phyloP scores from a whole-genome alignment of 2,797 vertebrate species.

The Cygnus olor region DNA sequence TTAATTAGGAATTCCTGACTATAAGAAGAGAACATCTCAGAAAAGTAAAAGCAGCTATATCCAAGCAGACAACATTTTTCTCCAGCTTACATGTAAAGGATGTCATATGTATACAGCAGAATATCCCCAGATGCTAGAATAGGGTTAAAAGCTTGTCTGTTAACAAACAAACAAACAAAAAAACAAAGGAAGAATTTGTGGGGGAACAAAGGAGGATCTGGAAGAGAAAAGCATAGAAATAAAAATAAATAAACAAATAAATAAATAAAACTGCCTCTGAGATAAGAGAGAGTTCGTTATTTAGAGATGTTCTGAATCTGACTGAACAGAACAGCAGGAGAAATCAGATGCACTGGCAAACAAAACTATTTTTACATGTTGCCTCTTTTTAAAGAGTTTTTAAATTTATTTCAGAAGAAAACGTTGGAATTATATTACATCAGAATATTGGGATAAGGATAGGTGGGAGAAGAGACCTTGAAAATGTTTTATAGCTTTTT shows the following conservation, averaged over 20 bases:
- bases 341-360: not conserved
- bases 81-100: not conserved
- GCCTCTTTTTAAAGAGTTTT: not conserved
- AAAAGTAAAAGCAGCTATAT: not conserved
- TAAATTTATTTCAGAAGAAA: not conserved
- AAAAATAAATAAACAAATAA: too few species aligned
- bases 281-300: not conserved
- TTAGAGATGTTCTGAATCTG: not conserved
- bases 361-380: not conserved
- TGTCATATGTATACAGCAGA: rapidly evolving
- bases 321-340: not conserved
- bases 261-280: not conserved
- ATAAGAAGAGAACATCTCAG: not conserved
- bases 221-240: not conserved
- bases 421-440: rapidly evolving
- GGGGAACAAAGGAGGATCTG: not conserved
- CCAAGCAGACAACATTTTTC: not conserved
- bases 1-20: not conserved
- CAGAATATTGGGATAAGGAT: not conserved
- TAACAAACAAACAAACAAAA: not conserved
- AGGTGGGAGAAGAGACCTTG: rapidly evolving
- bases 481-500: not conserved
- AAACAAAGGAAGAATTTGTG: not conserved
- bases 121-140: not conserved
- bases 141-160: rapidly evolving